Evolutionary conservation across 2,797 vertebrate species (phyloP).

Genomic region (Darevskia mixta): DNA sequence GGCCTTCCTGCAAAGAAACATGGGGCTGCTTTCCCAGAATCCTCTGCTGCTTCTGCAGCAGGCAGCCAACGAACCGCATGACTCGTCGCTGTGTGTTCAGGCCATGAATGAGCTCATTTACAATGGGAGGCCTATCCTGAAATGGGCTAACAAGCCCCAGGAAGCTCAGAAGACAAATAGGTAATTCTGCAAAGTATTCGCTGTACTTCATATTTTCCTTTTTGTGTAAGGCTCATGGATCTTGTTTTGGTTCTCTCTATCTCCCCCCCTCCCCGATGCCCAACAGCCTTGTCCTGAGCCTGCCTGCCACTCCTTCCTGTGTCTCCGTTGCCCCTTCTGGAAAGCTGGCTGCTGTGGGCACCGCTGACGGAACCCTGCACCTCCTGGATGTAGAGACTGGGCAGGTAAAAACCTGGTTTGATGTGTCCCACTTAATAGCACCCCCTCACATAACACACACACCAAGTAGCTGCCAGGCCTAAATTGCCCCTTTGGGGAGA

Average conservation of each 20-base stretch:
- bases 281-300: slow-evolving; percentile 36
- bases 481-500: no score
- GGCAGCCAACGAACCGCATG: slow-evolving; percentile 82
- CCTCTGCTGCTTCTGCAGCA: slow-evolving; percentile 86
- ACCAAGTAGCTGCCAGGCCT: no score
- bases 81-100: slow-evolving; percentile 78
- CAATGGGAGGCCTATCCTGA: slow-evolving; percentile 56
- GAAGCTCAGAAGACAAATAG: background rate
- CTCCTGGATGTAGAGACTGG: slow-evolving; percentile 82
- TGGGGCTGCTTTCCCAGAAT: slow-evolving; percentile 80
- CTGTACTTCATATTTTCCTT: no score
- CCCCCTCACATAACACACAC: no score
- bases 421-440: background rate
- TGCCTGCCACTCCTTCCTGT: slow-evolving; percentile 74
- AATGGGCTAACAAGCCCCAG: slow-evolving; percentile 76
- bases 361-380: slow-evolving; percentile 82
- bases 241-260: background rate
- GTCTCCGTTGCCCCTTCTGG: slow-evolving; percentile 77
- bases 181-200: background rate
- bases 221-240: no score
- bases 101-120: slow-evolving; percentile 60
- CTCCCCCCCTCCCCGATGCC: background rate
- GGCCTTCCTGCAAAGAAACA: slow-evolving; percentile 81
- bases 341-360: slow-evolving; percentile 82
- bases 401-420: slow-evolving; percentile 75